Conservation (phyloP, 2,888 invertebrate species). For the Aphodius granarius region DNA sequence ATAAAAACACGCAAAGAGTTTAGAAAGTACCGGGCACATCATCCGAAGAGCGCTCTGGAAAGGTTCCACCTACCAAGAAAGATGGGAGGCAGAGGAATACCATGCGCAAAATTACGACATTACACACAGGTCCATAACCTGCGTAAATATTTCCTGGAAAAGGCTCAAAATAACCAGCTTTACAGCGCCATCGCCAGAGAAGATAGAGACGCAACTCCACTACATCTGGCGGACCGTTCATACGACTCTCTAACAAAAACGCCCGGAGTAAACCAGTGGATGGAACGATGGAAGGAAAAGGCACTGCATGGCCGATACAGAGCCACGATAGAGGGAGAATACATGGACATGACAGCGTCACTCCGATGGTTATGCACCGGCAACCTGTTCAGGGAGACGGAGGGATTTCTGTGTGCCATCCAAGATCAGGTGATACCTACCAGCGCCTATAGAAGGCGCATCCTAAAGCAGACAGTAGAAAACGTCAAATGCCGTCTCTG, state of each 20-base stretch:
- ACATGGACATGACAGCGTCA: background rate
- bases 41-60: slow-evolving; percentile 13
- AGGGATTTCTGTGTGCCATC: too few relatives aligned
- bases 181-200: background rate
- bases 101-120: background rate
- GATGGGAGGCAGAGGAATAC: slow-evolving; percentile 13
- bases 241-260: background rate
- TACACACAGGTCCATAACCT: slow-evolving; percentile 6
- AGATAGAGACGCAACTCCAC: background rate
- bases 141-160: slow-evolving; percentile 2
- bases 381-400: too few relatives aligned
- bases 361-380: background rate
- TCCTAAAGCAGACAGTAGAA: too few relatives aligned
- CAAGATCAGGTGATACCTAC: too few relatives aligned
- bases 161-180: background rate
- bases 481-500: background rate
- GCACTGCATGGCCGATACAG: slow-evolving; percentile 7
- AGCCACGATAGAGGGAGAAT: background rate
- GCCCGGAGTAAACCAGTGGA: background rate
- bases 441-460: too few relatives aligned
- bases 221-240: background rate
- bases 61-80: slow-evolving; percentile 14
- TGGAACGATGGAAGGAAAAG: background rate
- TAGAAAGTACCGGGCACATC: slow-evolving; percentile 17
- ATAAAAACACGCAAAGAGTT: slow-evolving; percentile 14